Percentiles rank a stretch among this genome's conserved stretches.
Conservation (phyloP, 2,113 vertebrate species). For the Perca flavescens region DNA sequence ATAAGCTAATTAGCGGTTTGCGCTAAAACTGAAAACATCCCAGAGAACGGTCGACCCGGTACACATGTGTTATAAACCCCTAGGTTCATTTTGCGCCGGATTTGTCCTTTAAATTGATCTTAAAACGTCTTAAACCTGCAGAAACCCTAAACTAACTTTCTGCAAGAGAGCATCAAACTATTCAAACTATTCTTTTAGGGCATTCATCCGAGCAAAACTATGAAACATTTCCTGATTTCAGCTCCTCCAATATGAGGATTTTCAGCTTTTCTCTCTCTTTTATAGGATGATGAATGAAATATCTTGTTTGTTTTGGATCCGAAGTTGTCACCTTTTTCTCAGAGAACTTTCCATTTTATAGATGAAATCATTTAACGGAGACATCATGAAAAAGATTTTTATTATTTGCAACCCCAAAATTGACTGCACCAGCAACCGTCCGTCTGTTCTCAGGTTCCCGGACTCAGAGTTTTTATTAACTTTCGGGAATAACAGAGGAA, state of each 20-base stretch:
- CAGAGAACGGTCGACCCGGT: too few relatives aligned
- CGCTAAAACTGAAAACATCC: too few relatives aligned
- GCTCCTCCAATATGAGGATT: too few relatives aligned
- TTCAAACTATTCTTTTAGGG: background rate
- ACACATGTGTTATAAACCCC: too few relatives aligned
- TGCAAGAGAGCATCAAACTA: too few relatives aligned
- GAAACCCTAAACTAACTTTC: background rate
- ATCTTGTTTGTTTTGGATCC: background rate
- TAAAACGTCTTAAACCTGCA: too few relatives aligned
- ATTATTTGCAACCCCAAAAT: background rate
- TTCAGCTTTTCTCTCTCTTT: background rate
- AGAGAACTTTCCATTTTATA: background rate
- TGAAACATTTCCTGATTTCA: background rate
- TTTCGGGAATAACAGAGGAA: conserved; percentile 12
- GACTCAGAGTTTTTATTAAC: conserved; percentile 27
- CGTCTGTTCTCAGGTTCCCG: background rate
- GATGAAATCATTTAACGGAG: background rate
- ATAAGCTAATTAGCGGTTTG: too few relatives aligned
- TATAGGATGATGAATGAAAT: background rate
- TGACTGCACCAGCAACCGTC: background rate
- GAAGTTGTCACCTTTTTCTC: background rate
- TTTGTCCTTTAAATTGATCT: too few relatives aligned
- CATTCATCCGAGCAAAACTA: too few relatives aligned
- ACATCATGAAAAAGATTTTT: background rate
- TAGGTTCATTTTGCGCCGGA: too few relatives aligned